Percentiles rank a stretch among this genome's conserved stretches.
phyloP scores from a whole-genome alignment of 2,888 invertebrate genomes.

The Dryobota labecula region DNA sequence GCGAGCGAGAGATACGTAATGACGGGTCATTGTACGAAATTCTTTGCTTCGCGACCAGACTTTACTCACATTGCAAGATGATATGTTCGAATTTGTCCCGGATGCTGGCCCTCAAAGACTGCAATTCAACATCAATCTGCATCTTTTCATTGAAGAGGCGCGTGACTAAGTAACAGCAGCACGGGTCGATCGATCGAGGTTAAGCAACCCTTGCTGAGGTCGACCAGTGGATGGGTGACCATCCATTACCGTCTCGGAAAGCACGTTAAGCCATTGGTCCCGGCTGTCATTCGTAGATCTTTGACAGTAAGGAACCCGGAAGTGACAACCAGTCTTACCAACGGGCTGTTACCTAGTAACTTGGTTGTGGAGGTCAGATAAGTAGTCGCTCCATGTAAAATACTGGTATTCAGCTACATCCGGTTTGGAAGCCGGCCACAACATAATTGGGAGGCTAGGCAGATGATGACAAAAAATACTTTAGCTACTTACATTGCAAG shows the following conservation, averaged over 20 bases:
- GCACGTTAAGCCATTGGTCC: background rate
- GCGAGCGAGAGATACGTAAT: no score
- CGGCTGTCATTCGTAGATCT: background rate
- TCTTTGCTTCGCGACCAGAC: background rate
- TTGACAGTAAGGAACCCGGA: background rate
- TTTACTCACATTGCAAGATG: constrained; percentile 96
- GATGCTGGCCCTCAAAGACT: constrained; percentile 94
- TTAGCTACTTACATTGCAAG: constrained; percentile 95
- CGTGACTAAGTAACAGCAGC: background rate
- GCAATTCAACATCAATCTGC: constrained; percentile 95
- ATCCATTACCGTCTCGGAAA: background rate
- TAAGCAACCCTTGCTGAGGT: background rate
- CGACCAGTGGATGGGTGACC: background rate
- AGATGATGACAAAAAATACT: background rate
- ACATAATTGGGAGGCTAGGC: background rate
- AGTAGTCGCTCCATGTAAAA: background rate
- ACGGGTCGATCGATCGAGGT: background rate
- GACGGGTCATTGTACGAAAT: no score
- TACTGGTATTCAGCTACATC: constrained; percentile 1
- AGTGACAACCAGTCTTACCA: constrained; percentile 3
- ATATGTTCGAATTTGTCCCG: constrained; percentile 96
- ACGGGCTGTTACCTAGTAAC: background rate
- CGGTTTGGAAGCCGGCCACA: background rate
- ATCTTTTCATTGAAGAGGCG: constrained; percentile 95
- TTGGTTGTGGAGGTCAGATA: background rate